phyloP scores from a whole-genome alignment of 2,888 invertebrate species.

The Sarcophaga variegata region DNA sequence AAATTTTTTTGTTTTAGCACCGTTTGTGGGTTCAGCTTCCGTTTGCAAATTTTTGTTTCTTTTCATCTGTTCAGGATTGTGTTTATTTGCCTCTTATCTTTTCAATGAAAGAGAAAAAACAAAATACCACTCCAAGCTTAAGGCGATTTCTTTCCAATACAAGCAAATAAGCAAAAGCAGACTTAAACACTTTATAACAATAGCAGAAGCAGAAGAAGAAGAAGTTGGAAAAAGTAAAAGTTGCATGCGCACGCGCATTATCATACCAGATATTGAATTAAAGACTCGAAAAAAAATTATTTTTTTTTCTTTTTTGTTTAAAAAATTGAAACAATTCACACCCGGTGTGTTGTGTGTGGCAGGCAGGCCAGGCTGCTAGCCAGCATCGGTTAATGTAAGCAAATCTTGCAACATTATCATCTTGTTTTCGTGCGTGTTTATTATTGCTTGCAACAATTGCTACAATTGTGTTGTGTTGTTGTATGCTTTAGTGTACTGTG shows the following conservation, averaged over 20 bases:
- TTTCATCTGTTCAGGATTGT: conserved; percentile 25
- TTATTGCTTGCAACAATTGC: conserved; percentile 65
- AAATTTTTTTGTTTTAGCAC: conserved; percentile 26
- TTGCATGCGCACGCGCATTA: conserved; percentile 69
- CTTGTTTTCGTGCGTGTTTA: conserved; percentile 66
- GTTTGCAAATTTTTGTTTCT: conserved; percentile 73
- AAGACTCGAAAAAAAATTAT: conserved; percentile 18
- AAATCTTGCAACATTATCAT: conserved; percentile 62
- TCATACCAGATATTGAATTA: conserved; percentile 47
- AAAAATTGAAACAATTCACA: conserved; percentile 64
- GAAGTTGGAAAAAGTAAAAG: conserved; percentile 56
- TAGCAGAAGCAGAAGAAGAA: not conserved
- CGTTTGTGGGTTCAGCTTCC: conserved; percentile 52
- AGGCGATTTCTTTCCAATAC: conserved; percentile 10
- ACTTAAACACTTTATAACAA: not conserved
- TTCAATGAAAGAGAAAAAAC: conserved; percentile 32
- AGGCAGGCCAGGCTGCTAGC: not conserved
- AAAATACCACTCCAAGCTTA: conserved; percentile 18
- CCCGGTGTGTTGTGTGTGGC: conserved; percentile 58
- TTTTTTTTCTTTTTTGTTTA: conserved; percentile 1
- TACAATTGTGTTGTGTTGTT: conserved; percentile 40
- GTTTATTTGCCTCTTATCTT: conserved; percentile 53
- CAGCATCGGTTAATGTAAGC: conserved; percentile 15
- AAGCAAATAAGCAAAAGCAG: not conserved
- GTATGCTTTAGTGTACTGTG: not conserved